phyloP scores from a whole-genome alignment of 92 coral and sea anemone genomes.

The Epizoanthus illoricatus region DNA sequence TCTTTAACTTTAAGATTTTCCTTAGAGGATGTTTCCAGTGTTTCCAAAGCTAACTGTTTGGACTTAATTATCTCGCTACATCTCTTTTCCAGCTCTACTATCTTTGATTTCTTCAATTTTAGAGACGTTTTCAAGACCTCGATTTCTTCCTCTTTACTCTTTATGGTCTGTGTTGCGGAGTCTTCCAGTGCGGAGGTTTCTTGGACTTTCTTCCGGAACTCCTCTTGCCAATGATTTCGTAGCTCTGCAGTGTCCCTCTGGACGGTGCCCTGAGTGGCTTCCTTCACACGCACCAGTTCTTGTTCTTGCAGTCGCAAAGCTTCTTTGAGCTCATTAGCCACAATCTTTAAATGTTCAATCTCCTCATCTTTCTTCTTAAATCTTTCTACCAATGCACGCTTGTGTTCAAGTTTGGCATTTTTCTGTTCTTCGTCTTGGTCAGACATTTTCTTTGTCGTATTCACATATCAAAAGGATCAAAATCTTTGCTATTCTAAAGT shows the following conservation, averaged over 20 bases:
- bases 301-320: conserved; percentile 16
- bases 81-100: conserved; percentile 40
- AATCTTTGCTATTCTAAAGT: not conserved
- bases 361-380: conserved; percentile 4
- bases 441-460: not conserved
- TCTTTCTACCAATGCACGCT: conserved; percentile 4
- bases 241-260: conserved; percentile 1
- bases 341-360: conserved; percentile 17
- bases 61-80: conserved; percentile 41
- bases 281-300: conserved; percentile 16
- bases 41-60: conserved; percentile 45
- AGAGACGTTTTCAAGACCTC: conserved; percentile 42
- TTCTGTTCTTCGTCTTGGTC: not conserved
- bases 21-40: conserved; percentile 41
- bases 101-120: conserved; percentile 45
- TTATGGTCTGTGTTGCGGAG: conserved; percentile 34
- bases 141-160: conserved; percentile 46
- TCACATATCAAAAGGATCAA: not conserved
- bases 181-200: conserved; percentile 46
- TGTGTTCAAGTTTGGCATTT: conserved; percentile 18
- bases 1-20: conserved; percentile 47
- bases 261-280: conserved; percentile 2
- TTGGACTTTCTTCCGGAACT: conserved; percentile 45
- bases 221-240: conserved; percentile 59
- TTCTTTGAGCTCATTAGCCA: conserved; percentile 33